A percentile compares a stretch with the other conserved stretches of the same genome.
Conservation (phyloP, 2,888 invertebrate genomes). For the Gastracanthus pulcherrimus region DNA sequence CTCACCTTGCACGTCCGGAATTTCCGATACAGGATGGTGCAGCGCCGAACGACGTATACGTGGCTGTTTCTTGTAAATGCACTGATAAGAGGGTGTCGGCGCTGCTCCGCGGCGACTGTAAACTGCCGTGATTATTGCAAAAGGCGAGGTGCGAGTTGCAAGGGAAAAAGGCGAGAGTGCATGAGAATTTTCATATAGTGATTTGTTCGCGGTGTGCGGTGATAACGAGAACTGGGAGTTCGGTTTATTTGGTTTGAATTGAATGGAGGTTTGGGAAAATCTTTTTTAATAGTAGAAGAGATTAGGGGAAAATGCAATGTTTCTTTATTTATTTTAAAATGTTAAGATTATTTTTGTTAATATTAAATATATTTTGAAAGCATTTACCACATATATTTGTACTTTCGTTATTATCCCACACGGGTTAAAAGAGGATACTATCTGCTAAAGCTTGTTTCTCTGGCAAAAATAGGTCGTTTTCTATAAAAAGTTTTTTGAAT, state of each 20-base stretch:
- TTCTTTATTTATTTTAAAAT: too few relatives aligned
- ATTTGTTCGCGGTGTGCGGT: background rate
- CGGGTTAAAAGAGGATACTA: too few relatives aligned
- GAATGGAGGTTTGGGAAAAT: background rate
- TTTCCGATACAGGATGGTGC: constrained; percentile 17
- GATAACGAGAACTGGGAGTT: background rate
- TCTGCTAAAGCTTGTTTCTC: too few relatives aligned
- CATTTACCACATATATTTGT: too few relatives aligned
- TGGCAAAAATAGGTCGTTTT: too few relatives aligned
- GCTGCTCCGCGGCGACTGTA: background rate
- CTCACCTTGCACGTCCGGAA: background rate
- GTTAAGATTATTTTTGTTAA: too few relatives aligned
- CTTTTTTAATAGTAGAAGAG: too few relatives aligned
- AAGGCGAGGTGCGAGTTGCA: background rate
- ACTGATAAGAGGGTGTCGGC: constrained; percentile 22
- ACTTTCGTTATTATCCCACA: too few relatives aligned
- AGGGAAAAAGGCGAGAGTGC: background rate
- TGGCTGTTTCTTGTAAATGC: constrained; percentile 31
- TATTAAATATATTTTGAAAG: too few relatives aligned
- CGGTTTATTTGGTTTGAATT: background rate
- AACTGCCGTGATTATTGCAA: constrained; percentile 31
- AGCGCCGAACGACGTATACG: background rate
- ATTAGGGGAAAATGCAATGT: too few relatives aligned
- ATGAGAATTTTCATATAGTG: background rate
- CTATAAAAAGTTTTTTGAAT: too few relatives aligned